These are phyloP conservation scores for Sinosuthora webbiana DNA, from an alignment of 2,113 vertebrate species.

Conservation along the genomic window DNA sequence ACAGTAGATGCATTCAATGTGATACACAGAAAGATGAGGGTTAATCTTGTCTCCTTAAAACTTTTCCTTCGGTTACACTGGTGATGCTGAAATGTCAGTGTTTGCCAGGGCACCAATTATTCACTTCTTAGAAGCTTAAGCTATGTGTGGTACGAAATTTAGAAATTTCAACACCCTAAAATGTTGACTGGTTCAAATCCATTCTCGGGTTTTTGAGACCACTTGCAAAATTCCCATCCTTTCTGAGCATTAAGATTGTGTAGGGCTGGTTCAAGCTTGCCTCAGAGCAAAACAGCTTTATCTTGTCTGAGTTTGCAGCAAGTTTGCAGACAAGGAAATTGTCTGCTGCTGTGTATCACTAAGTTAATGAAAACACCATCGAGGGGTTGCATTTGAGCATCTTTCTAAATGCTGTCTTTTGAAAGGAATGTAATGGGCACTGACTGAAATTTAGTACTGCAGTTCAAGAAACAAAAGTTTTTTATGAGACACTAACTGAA, in stretches of 20 bases:
- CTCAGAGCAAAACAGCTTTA: neutral
- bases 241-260: neutral
- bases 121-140: neutral
- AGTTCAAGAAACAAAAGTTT: neutral
- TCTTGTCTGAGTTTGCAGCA: neutral
- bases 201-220: neutral
- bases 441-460: neutral
- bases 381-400: neutral
- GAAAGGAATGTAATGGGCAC: neutral
- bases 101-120: neutral
- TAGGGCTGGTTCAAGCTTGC: neutral
- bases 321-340: neutral
- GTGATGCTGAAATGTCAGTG: neutral
- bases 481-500: neutral
- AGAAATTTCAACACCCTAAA: neutral
- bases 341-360: neutral
- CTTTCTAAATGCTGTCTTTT: neutral
- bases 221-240: neutral
- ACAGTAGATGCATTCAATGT: neutral
- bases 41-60: neutral
- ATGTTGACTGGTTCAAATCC: neutral
- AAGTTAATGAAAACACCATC: neutral
- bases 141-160: neutral
- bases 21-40: neutral
- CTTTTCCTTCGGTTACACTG: neutral